Base-by-base conservation (phyloP, 2,888 invertebrate genomes). In the Eristalis arbustorum region DNA sequence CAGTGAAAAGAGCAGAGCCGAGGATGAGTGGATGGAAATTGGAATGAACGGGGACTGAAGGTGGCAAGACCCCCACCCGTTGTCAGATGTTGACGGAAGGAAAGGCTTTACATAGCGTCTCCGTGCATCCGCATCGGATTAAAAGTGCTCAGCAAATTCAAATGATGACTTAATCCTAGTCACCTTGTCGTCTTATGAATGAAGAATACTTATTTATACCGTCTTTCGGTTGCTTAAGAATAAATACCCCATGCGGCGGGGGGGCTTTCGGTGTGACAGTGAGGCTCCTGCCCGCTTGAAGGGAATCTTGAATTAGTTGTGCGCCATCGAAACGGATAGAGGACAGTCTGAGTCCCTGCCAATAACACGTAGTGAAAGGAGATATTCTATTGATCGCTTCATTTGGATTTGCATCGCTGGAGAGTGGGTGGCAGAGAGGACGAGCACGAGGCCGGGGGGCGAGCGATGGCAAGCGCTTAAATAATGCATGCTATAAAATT, bases 131-230 rank as follows among this genome's bases (percentile, higher is more conserved):
- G 69, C 64, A 77, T 63, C 37, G 69, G 69, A 63, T 71, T 77
- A 71, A 66, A 18, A 62, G 40, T 22, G 31, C 67, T 57, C 61
- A 18, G 42, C 56, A 49, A 66, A 76, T 71, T 71, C 62, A 80
- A 73, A 68, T 80, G 67, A 80, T 69, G 80, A 40, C 74, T 74
- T 63, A 69, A 64, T 80, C 80, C 57, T 64, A 68, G 74, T 74
- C 74, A 74, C 72, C 79, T 67, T 79, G 49, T 73, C 37, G 37
- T 73, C 28, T 73, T 62, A 63, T 25, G 56, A 23, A 63, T 37
- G 37, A 62, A 25, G 63, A 73, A 25, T 34, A 73, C 59, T 78
- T 66, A 59, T 49, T 73, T 62, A 10, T 67, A 14, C 59, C 25
- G 8, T 25, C 59, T 59, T 59, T 18, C n/a, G 18, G 18, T 49